Evolutionary conservation across 2,797 vertebrate species (phyloP), one percentile per base, ranked within the genome.

Genomic region (Dendrocincla fuliginosa): DNA sequence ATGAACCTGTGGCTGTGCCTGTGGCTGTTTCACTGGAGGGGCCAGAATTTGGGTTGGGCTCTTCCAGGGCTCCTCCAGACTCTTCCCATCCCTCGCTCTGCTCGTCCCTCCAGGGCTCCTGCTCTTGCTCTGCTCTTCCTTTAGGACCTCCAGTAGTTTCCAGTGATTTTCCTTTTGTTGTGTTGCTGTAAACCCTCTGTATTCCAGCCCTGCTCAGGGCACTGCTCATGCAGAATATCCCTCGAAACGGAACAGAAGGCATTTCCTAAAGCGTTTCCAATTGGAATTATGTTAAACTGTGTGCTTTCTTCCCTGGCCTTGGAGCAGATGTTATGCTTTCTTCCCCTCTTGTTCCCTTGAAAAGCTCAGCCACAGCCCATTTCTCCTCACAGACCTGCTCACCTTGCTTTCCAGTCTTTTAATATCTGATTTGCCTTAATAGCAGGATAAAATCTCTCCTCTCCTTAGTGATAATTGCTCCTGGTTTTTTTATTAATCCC

Each of bases 1-100:
- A 10, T 18, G 5, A 46, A 18, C 3, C 0, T 27, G 17, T 23
- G 61, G 5, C 44, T 46, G 61, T 25, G 42, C 42, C 63, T 65
- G 16, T 25, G 63, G n/a, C 23, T 46, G 41, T 55, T 49, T 19
- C 8, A 30, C 1, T 4, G 11, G 39, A 24, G 56, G 46, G 71
- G 53, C 30, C 4, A 2, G 8, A 1, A 4, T 3, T 20, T 25
- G 52, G 16, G 25, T 3, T 10, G 11, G 33, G 71, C 59, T 46
- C 13, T 42, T 42, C 13, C 22, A 6, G 22, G 18, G 27, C 17
- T 56, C 35, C 32, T 46, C n/a, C 39, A 13, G 33, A 10, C 18
- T 3, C 69, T 10, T 53, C 3, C 1, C 1, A 1, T 35, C 57
- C 8, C 0, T 24, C 37, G 57, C 27, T 18, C 49, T 24, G 44